A percentile compares a stretch with the other conserved stretches of the same genome.
Evolutionary conservation across 2,888 invertebrate species (phyloP).

Genomic region (Caenorhabditis afra): DNA sequence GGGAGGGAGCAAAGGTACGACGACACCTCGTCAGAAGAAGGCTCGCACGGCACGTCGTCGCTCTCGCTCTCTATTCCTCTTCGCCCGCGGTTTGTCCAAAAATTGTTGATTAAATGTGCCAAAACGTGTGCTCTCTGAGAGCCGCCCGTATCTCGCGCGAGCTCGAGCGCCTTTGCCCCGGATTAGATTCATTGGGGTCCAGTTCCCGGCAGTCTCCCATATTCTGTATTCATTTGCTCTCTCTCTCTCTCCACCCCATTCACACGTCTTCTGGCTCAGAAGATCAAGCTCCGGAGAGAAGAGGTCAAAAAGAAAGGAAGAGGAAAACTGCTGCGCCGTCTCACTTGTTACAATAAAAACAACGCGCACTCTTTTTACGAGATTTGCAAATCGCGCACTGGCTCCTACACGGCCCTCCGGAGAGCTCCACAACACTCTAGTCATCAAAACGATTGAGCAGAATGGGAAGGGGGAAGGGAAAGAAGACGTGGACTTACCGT

Average conservation of each 20-base stretch:
- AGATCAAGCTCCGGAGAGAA: background rate
- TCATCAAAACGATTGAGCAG: slow-evolving; percentile 12
- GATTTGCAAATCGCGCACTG: slow-evolving; percentile 55
- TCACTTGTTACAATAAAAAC: slow-evolving; percentile 48
- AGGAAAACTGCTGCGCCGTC: slow-evolving; percentile 1
- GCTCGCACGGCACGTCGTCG: background rate
- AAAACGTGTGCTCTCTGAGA: slow-evolving; percentile 6
- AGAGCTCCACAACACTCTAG: slow-evolving; percentile 26
- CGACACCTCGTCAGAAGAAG: slow-evolving; percentile 6
- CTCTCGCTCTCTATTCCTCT: slow-evolving; percentile 16
- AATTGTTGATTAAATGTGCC: slow-evolving; percentile 45
- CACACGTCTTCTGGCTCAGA: slow-evolving; percentile 16
- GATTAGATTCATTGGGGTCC: slow-evolving; percentile 26
- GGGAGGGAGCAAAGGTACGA: slow-evolving; percentile 6
- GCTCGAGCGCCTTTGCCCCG: background rate
- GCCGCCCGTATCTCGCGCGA: background rate
- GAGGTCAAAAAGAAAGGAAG: slow-evolving; percentile 6
- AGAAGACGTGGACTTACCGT: slow-evolving; percentile 85
- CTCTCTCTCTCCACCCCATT: slow-evolving; percentile 14
- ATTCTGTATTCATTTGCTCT: slow-evolving; percentile 38
- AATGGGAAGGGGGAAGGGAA: slow-evolving; percentile 19
- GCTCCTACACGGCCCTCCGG: slow-evolving; percentile 16
- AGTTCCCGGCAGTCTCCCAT: slow-evolving; percentile 1
- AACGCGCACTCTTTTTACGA: slow-evolving; percentile 41
- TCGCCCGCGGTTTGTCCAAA: slow-evolving; percentile 17